Evolutionary conservation across 35 echinoderm and acorn worm species (phyloP), one percentile per base, ranked within the genome.

Genomic region (Heliocidaris tuberculata): DNA sequence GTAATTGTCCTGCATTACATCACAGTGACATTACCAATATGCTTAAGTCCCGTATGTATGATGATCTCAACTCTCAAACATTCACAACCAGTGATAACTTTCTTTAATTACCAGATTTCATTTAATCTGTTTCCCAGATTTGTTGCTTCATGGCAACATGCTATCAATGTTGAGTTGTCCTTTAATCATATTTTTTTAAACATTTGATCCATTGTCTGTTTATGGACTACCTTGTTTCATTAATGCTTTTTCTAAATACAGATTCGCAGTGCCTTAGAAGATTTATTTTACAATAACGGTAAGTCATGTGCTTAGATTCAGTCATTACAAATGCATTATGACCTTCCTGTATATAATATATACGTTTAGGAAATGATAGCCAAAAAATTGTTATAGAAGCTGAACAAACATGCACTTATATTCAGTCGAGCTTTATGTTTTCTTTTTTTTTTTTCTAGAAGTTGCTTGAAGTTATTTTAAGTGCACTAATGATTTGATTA

Each of bases 251-350:
- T 92, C 48, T 52, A 47, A 89, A 47, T 48, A 50, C 90, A 97
- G 96, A 94, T 95, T 10, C 92, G 96, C 93, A 47, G 49, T 86
- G 96, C 85, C 29, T 94, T 98, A 94, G 97, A 96, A 93, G 96
- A 95, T 78, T 48, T 96, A 27, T 95, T 98, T 31, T 96, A 96
- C 78, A 48, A 96, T 32, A 94, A 98, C 48, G 95, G 96, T 97
- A 92, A 96, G 89, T 94, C 6, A 30, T 93, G 32, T 35, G 21
- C 7, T 90, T 32, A 65, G 17, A 60, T 49, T n/a, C 49, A 93
- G 21, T 24, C 21, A 19, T 70, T 3, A 27, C 16, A 70, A 70
- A 21, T 70, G 60, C 52, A 15, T 31, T 52, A 50, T 48, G 24
- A 30, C 35, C 13, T 9, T 95, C 13, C 30, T 31, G 13, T n/a